Evolutionary conservation across 2,888 invertebrate species (phyloP), one percentile per base, ranked within the genome.

Genomic region (Tanaodytes sp.): DNA sequence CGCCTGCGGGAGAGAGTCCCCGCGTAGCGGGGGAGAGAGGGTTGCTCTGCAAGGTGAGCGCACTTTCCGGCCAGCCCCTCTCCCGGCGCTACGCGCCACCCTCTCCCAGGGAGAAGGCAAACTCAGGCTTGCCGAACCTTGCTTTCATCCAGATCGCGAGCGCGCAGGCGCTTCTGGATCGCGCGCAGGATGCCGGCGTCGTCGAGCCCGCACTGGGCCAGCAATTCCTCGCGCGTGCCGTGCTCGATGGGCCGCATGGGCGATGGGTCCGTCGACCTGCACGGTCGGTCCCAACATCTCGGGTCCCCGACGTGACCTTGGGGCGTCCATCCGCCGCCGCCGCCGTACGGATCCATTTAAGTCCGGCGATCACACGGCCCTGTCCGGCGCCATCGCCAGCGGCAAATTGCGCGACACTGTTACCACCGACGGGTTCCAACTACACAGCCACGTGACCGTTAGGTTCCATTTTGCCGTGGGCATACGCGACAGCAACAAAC

Each of bases 281-380:
- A 82, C 58, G 82, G 76, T 63, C 84, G 77, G 70, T 83, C 81
- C 84, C 84, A 83, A 71, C 82, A 83, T 75, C 83, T 76, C 42
- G 81, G 77, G 30, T 71, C 74, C 40, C 67, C 73, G 19, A 74
- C 75, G 72, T 80, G 80, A 76, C 79, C 80, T 76, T 79, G 80
- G 59, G 78, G 66, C 79, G 81, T 77, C 84, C 87, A 86, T 79
- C 84, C 84, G 76, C 84, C 83, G 23, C 23, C 23, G n/a, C n/a
- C n/a, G 80, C 85, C 85, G 80, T 86, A 86, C 73, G 87, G 86
- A 85, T 87, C 87, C 87, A 87, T 87, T 57, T 16, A 52, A 46
- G 36, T 49, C 42, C 19, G 9, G n/a, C 37, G 33, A 65, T 72
- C 77, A 72, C 78, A 73, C 77, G 78, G 83, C 81, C 81, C 82